phyloP scores from a whole-genome alignment of 2,113 vertebrate genomes.

The Seriola rivoliana region DNA sequence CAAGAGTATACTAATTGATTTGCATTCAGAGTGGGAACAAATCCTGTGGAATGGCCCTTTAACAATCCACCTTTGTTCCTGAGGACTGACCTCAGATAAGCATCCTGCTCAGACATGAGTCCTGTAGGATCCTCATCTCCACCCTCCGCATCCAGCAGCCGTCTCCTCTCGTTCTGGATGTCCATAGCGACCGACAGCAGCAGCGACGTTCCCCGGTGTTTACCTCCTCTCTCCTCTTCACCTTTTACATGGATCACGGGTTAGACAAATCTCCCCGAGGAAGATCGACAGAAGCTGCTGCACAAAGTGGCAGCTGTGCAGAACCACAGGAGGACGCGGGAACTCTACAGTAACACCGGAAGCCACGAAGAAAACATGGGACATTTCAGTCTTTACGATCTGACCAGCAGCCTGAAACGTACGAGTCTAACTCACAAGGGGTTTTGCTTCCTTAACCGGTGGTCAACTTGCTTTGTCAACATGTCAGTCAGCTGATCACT shows the following conservation, averaged over 20 bases:
- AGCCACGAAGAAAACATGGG: too few relatives aligned
- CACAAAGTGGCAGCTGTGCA: neutral
- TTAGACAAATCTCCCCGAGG: too few relatives aligned
- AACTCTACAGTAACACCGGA: too few relatives aligned
- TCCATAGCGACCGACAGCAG: conserved; percentile 68
- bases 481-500: conserved; percentile 74
- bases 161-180: conserved; percentile 70
- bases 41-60: too few relatives aligned
- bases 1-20: too few relatives aligned
- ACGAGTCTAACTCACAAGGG: too few relatives aligned
- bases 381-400: neutral
- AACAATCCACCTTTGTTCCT: too few relatives aligned
- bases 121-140: conserved; percentile 41
- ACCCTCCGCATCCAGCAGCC: conserved; percentile 75
- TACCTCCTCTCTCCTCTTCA: neutral
- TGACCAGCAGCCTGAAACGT: too few relatives aligned
- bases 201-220: neutral
- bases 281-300: neutral
- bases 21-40: too few relatives aligned
- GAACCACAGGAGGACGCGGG: neutral
- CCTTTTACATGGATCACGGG: conserved; percentile 18
- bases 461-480: conserved; percentile 55
- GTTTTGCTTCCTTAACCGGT: conserved; percentile 1
- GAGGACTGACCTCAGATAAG: conserved; percentile 79
- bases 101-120: conserved; percentile 74